Evolutionary conservation across 2,888 invertebrate genomes (phyloP), one percentile per base, ranked within the genome.

Genomic region (Trachelus tabidus): DNA sequence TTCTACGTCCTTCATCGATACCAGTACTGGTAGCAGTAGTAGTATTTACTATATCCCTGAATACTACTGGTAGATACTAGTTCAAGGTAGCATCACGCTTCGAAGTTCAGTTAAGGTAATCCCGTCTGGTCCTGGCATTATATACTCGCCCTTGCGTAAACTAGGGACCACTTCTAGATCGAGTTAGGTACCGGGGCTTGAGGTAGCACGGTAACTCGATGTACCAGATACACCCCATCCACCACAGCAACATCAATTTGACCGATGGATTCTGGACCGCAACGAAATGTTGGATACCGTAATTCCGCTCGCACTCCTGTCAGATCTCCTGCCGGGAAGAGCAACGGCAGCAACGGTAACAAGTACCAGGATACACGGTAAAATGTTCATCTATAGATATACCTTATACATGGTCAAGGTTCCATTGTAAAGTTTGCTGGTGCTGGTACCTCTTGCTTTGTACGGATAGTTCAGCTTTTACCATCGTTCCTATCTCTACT

Each of bases 211-310:
- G 69, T 30, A 69, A 33, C 69, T 69, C 30, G 69, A 30, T 69
- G 69, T 69, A 69, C 30, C 68, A 30, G 69, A 34, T 71, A 77
- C 71, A 77, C 40, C 15, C 73, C 78, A 15, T 73, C 30, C 75
- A 75, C 78, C 74, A 74, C 80, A 77, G 78, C 79, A 81, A 78
- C 79, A 83, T 85, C 83, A 83, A 86, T 85, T 84, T 85, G 84
- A 85, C 85, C 84, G 83, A 85, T 86, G 83, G 82, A 82, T 81
- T 82, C 83, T 83, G 80, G 78, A 83, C 82, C 83, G 77, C 81
- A 84, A 83, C 81, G 83, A 83, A 83, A 85, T 78, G 81, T 83
- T 81, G 80, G 81, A 82, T 79, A 77, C 80, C 79, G 80, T 81
- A 82, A 80, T 82, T 82, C 77, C 76, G 71, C 75, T 76, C 73